Base-by-base conservation (phyloP, 2,888 invertebrate genomes). In the Ypsolopha sequella region DNA sequence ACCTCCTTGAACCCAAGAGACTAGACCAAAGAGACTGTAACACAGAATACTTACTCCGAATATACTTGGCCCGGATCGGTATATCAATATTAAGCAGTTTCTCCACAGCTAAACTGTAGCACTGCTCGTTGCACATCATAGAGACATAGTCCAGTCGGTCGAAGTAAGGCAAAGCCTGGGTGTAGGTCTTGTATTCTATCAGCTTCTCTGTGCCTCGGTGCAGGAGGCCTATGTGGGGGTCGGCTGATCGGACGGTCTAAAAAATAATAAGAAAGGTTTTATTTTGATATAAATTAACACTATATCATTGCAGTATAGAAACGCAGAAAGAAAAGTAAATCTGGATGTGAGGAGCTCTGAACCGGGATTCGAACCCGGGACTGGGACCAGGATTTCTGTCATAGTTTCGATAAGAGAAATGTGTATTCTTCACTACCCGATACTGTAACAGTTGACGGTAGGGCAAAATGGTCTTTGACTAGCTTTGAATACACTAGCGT, bases 81-180 rank as follows among this genome's bases (percentile, higher is more conserved):
- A 97, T 90, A 36, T 98, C 95, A 56, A 98, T 96, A 65, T 98
- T 98, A 0, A 99, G 88, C 1, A 99, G 88, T 65, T 98, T 99
- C 76, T 99, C 99, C 0, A 99, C 93, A 0, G 99, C 99, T 54
- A 99, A 71, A 1, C 97, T 96, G 79, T 94, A 99, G 67, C 96
- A 95, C 68, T 99, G 98, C 70, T 99, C 99, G 71, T 99, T 99
- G 79, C 95, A 96, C 99, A 99, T 99, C 98, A 99, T 99, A 0
- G 98, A 98, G 0, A 98, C 98, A 68, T 99, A 99, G 82, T 99
- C 99, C 51, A 99, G 86, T 0, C 98, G 92, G 86, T 99, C 99
- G 72, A 99, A 98, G 80, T 99, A 99, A 0, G 99, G 99, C 60
- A 99, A 79, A 0, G 98, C 99, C 77, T 99, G 99, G 1, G 94